These are phyloP conservation scores for Diabrotica virgifera DNA, from an alignment of 1,140 invertebrate genomes.

Conservation along the genomic window DNA sequence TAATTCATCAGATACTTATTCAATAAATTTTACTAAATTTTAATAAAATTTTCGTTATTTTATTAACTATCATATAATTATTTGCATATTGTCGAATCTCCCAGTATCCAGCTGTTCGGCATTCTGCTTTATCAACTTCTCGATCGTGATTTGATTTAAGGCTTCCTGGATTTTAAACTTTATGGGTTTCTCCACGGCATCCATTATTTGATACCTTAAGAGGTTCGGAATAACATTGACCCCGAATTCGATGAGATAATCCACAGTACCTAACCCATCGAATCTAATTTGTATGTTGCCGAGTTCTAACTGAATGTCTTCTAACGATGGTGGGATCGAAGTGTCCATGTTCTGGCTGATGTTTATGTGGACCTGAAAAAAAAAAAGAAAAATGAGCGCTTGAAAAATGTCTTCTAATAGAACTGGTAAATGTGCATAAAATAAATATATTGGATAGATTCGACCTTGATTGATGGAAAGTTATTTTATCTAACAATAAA, in stretches of 20 bases:
- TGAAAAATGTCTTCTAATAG: too few species aligned
- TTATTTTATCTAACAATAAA: too few species aligned
- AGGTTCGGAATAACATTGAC: conserved; percentile 79
- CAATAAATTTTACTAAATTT: too few species aligned
- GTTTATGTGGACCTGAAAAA: conserved; percentile 53
- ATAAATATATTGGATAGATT: too few species aligned
- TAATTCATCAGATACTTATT: too few species aligned
- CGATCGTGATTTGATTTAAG: conserved; percentile 68
- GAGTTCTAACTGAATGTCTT: conserved; percentile 71
- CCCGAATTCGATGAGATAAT: conserved; percentile 73
- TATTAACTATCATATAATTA: conserved; percentile 5
- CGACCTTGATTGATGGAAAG: too few species aligned
- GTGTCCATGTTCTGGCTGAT: conserved; percentile 74
- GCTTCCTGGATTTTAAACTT: conserved; percentile 66
- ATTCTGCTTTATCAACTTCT: conserved; percentile 65
- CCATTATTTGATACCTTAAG: conserved; percentile 78
- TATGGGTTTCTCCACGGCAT: conserved; percentile 72
- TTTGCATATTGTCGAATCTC: conserved; percentile 43
- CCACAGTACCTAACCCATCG: conserved; percentile 76
- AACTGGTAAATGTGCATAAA: too few species aligned
- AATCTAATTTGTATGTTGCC: conserved; percentile 77
- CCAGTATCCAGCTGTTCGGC: conserved; percentile 61
- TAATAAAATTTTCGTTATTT: background rate
- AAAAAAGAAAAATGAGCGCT: conserved; percentile 14
- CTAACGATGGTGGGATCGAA: conserved; percentile 65